Conservation (phyloP, 2,888 invertebrate species). For the Rosalia funebris region DNA sequence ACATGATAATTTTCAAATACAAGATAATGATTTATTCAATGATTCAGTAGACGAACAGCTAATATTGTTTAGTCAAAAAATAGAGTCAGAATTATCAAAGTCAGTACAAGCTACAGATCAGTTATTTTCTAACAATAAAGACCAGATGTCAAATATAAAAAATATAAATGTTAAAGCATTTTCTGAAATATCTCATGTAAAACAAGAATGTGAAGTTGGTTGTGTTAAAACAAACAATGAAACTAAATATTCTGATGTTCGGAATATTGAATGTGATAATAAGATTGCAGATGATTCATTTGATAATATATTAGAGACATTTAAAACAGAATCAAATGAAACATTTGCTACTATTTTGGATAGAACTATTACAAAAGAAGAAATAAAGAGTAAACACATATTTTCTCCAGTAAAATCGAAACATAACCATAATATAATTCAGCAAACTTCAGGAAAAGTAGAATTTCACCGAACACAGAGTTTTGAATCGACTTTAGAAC, state of each 20-base stretch:
- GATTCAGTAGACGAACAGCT: slow-evolving; percentile 60
- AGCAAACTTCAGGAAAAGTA: slow-evolving; percentile 41
- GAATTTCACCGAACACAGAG: slow-evolving; percentile 54
- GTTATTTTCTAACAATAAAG: too few relatives aligned
- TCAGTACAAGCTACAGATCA: not conserved
- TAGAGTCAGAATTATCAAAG: slow-evolving; percentile 46
- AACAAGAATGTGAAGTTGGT: too few relatives aligned
- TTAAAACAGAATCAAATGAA: slow-evolving; percentile 16
- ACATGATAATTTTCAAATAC: not conserved
- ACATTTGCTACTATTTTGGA: not conserved
- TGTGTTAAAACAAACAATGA: too few relatives aligned
- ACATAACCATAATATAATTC: not conserved
- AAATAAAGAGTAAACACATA: not conserved
- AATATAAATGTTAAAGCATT: too few relatives aligned
- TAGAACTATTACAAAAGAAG: not conserved
- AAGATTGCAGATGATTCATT: slow-evolving; percentile 29
- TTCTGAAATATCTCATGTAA: too few relatives aligned
- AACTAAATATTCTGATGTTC: too few relatives aligned
- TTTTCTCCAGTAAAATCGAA: slow-evolving; percentile 44
- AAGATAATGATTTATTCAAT: slow-evolving; percentile 54
- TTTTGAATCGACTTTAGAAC: slow-evolving; percentile 48
- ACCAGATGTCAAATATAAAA: too few relatives aligned
- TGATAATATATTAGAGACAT: slow-evolving; percentile 26
- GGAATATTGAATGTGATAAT: slow-evolving; percentile 5
- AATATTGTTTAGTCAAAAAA: slow-evolving; percentile 56